Conservation (phyloP, 2,113 vertebrate genomes). For the Scortum barcoo region DNA sequence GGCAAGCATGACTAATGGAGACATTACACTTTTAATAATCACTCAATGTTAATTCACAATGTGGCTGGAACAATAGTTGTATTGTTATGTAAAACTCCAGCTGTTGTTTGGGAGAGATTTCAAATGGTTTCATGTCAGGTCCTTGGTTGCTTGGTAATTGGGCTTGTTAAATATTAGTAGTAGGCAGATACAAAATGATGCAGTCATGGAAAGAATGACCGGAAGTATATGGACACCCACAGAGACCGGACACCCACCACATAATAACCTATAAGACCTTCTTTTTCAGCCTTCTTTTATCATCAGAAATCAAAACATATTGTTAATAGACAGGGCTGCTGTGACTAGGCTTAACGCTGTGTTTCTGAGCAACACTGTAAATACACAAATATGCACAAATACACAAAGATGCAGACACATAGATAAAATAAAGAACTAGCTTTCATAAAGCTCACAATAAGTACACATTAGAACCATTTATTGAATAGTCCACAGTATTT, state of each 20-base stretch:
- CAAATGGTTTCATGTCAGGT: not conserved
- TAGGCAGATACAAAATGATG: conserved; percentile 3
- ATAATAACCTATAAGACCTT: no score
- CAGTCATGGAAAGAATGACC: not conserved
- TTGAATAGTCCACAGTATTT: not conserved
- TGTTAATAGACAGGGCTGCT: not conserved
- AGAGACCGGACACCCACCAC: not conserved
- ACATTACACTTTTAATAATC: conserved; percentile 39
- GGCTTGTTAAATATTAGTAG: not conserved
- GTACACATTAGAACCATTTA: not conserved
- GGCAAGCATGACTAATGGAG: conserved; percentile 22
- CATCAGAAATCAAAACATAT: not conserved
- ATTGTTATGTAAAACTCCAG: conserved; percentile 33
- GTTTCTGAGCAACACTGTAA: not conserved
- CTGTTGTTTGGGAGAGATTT: not conserved
- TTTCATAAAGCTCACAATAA: not conserved
- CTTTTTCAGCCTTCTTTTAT: not conserved
- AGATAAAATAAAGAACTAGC: not conserved
- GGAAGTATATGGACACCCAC: conserved; percentile 6
- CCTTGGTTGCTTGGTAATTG: conserved; percentile 31
- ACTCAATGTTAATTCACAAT: conserved; percentile 4
- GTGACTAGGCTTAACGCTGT: not conserved
- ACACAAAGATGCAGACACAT: no score
- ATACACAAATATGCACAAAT: no score
- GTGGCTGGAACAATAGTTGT: conserved; percentile 5